Evolutionary conservation across 37 sponge, comb jelly and placozoan species (phyloP), one percentile per base, ranked within the genome.

Genomic region (Mnemiopsis leidyi): DNA sequence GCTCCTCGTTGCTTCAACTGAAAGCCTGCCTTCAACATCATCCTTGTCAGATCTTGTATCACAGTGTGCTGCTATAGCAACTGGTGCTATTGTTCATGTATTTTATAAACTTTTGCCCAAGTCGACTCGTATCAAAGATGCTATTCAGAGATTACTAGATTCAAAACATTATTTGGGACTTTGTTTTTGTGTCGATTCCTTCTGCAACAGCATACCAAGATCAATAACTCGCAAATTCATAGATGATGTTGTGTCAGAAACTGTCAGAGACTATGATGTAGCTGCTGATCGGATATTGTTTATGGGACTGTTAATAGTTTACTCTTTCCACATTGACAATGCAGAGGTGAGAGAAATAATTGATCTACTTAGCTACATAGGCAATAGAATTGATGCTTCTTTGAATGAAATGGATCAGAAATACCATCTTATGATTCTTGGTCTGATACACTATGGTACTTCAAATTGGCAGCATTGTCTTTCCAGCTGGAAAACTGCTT

Each of bases 51-150:
- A 77, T 34, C 79, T 77, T 77, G 79, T 77, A 1, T 32, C 79
- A 0, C 40, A 85, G 28, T 85, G 90, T 85, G 90, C 90, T n/a
- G 32, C 90, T 85, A 20, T 85, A 1, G 90, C 90, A 85, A 85
- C 61, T 13, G 90, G 90, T 40, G 90, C 36, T 39, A 85, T 38
- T 5, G 35, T 85, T 18, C 90, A 85, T 40, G 40, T 40, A 0
- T 85, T 28, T 37, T 85, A 85, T 33, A 85, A 39, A 26, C 0
- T 85, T 0, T 3, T 24, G 3, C 90, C 90, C 23, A 85, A 85
- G 36, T 23, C 40, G 1, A 33, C 24, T 38, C 26, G 40, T 3
- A 39, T 40, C 0, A 85, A 85, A 25, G 61, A 39, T 40, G 90
- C 90, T 85, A 38, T 85, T 39, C 90, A 85, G 29, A 85, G 5